phyloP scores from a whole-genome alignment of 2,113 vertebrate species.

The Serilophus lunatus region DNA sequence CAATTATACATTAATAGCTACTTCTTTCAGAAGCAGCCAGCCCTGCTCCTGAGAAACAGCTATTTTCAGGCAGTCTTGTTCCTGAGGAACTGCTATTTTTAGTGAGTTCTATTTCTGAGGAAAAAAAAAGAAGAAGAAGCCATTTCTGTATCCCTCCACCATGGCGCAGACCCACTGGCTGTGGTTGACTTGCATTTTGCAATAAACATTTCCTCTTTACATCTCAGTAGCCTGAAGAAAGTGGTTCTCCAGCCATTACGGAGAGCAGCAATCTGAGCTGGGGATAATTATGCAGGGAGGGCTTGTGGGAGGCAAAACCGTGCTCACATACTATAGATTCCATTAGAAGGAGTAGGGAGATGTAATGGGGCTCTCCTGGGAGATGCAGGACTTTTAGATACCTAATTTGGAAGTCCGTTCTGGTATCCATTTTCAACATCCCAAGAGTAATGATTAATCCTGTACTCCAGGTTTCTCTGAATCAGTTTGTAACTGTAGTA shows the following conservation, averaged over 20 bases:
- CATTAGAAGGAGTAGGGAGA: slow-evolving; percentile 48
- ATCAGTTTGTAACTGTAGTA: slow-evolving; percentile 57
- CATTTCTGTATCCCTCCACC: slow-evolving; percentile 54
- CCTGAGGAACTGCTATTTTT: slow-evolving; percentile 70
- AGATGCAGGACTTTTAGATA: slow-evolving; percentile 62
- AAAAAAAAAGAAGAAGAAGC: slow-evolving; percentile 21
- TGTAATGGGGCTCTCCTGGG: slow-evolving; percentile 42
- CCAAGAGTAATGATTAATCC: slow-evolving; percentile 56
- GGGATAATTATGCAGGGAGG: slow-evolving; percentile 29
- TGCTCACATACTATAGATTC: slow-evolving; percentile 39
- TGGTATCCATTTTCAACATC: slow-evolving; percentile 55
- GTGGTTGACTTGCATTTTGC: slow-evolving; percentile 31
- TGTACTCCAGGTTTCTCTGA: slow-evolving; percentile 47
- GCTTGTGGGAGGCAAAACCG: background rate
- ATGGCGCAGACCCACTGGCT: slow-evolving; percentile 49
- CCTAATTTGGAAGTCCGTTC: slow-evolving; percentile 64
- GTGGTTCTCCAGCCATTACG: slow-evolving; percentile 27
- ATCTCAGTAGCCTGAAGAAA: slow-evolving; percentile 33
- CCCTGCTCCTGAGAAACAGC: slow-evolving; percentile 64
- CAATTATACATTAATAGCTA: slow-evolving; percentile 71
- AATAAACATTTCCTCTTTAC: slow-evolving; percentile 26
- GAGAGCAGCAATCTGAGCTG: slow-evolving; percentile 34
- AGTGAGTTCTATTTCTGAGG: slow-evolving; percentile 66
- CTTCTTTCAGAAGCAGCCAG: slow-evolving; percentile 68
- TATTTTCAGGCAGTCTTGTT: slow-evolving; percentile 71